Conservation (phyloP, 2,797 vertebrate genomes). For the Hyperoplus immaculatus region DNA sequence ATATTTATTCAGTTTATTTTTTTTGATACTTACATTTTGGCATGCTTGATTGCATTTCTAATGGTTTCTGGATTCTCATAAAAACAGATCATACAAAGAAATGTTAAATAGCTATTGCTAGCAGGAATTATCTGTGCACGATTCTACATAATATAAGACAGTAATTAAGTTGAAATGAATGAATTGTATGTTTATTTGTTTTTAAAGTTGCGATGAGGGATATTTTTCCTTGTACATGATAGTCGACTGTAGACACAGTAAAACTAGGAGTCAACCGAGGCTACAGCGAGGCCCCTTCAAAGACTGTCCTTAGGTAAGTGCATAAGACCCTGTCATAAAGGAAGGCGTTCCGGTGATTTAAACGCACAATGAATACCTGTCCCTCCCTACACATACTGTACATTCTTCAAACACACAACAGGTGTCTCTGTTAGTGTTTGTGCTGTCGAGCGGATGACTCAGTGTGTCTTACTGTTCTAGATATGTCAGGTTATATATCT, state of each 20-base stretch:
- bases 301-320: conserved; percentile 2
- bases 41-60: not conserved
- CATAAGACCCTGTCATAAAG: not conserved
- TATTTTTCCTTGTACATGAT: not conserved
- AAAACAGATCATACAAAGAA: too few relatives aligned
- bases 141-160: not conserved
- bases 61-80: not conserved
- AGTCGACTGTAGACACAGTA: not conserved
- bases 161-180: not conserved
- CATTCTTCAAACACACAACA: not conserved
- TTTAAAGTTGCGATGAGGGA: too few relatives aligned
- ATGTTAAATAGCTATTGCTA: not conserved
- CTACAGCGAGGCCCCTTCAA: too few relatives aligned
- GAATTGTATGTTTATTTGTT: too few relatives aligned
- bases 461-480: conserved; percentile 26
- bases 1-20: not conserved
- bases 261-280: not conserved
- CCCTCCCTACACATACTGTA: conserved; percentile 5
- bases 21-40: not conserved
- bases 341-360: not conserved
- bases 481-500: not conserved
- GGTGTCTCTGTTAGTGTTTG: not conserved
- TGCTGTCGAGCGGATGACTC: conserved; percentile 9
- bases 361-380: not conserved
- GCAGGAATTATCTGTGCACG: too few relatives aligned